Base-by-base conservation (phyloP, 2,888 invertebrate genomes). In the Hecatera dysodea region DNA sequence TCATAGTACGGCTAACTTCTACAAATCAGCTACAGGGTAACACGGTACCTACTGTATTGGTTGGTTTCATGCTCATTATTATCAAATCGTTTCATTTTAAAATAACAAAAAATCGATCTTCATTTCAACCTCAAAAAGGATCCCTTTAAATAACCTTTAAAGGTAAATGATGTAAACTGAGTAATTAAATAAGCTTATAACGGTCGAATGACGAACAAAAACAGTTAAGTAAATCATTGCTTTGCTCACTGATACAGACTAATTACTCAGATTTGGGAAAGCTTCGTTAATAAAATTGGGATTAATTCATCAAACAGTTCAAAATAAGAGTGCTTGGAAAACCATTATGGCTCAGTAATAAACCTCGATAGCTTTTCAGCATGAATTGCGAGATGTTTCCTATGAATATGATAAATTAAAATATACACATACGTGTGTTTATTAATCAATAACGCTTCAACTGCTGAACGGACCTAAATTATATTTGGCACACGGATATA, bases 181-280 rank as follows among this genome's bases (percentile, higher is more conserved):
- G 60, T 66, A 66, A 66, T 75, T 62, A 78, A 76, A 67, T 72
- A 76, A 72, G 61, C 50, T 76, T 62, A 65, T 67, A 46, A 78
- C 61, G 78, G 72, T 61, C 59, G 56, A 73, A 67, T 67, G 46
- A 67, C 46, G 50, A 67, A 67, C 46, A 62, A 52, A 78, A 67
- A 62, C 67, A 67, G 50, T 61, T 62, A 61, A 75, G 59, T 52
- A 57, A 78, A 72, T 44, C 24, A 67, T 73, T 78, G 39, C 73
- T 76, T 73, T 76, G 78, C 61, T 78, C 52, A 62, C 55, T 73
- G 60, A 67, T 53, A 67, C 57, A 78, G 42, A 73, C 42, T 57
- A 73, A 76, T 76, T 76, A 48, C 78, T 29, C n/a, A 19, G 59
- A 60, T 72, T 71, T 33, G 22, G 33, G 42, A 50, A n/a, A 39